phyloP scores from a whole-genome alignment of 1,140 invertebrate species.

The Acarapis woodi region DNA sequence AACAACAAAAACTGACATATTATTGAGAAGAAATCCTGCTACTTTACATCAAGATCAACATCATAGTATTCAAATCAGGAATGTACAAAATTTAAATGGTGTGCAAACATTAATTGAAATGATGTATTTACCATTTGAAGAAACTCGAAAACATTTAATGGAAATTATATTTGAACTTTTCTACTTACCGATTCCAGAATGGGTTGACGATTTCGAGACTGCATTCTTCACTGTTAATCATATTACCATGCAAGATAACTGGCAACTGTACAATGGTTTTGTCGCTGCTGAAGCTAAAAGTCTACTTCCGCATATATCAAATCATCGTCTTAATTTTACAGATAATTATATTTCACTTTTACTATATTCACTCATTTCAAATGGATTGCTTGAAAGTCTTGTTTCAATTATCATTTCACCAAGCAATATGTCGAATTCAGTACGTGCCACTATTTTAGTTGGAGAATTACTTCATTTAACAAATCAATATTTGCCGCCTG shows the following conservation, averaged over 20 bases:
- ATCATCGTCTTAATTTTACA: constrained; percentile 40
- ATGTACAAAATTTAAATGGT: constrained; percentile 15
- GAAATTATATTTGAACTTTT: constrained; percentile 69
- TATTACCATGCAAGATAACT: constrained; percentile 36
- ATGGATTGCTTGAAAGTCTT: constrained; percentile 40
- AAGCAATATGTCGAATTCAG: constrained; percentile 48
- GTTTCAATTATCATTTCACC: constrained; percentile 65
- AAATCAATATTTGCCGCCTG: constrained; percentile 31
- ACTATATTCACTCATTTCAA: constrained; percentile 54
- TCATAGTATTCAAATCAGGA: neutral
- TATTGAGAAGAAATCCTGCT: neutral
- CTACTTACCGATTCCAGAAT: constrained; percentile 47
- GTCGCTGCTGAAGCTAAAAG: constrained; percentile 54
- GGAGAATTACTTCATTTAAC: constrained; percentile 58
- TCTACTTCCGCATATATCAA: constrained; percentile 46
- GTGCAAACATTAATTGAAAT: constrained; percentile 55
- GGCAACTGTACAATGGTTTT: constrained; percentile 69
- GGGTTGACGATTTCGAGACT: constrained; percentile 63
- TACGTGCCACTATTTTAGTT: constrained; percentile 58
- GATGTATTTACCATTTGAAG: constrained; percentile 50
- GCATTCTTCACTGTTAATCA: constrained; percentile 38
- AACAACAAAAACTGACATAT: neutral
- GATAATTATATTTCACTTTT: constrained; percentile 68
- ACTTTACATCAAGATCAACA: too few species aligned
- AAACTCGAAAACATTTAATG: constrained; percentile 61